Base-by-base conservation (phyloP, 2,888 invertebrate genomes). In the Drosophila meridiana region DNA sequence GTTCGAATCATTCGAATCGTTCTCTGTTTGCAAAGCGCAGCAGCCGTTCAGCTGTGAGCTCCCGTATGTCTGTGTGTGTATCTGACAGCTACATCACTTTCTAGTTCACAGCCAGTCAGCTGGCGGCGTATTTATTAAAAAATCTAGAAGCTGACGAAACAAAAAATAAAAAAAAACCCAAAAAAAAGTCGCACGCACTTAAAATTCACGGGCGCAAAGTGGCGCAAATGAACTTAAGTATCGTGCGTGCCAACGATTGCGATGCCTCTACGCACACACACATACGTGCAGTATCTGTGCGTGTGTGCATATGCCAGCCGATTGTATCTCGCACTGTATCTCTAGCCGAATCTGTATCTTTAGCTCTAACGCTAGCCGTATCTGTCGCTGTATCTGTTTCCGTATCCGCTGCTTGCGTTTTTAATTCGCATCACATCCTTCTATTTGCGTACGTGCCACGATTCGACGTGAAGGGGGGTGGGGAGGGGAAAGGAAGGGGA, bases 351-450 rank as follows among this genome's bases (percentile, higher is more conserved):
- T 30, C 52, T 40, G 34, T 70, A 74, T 53, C 56, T 63, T 30
- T 55, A 57, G 13, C 56, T 65, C 9, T 43, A 48, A 28, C 63
- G 50, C 32, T 68, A 68, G 36, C 73, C 69, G 32, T 59, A 42
- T 38, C 63, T 69, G 28, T 79, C 59, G 26, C 69, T 63, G 45
- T 70, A 38, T 40, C 58, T 50, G 78, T 67, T 58, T 78, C 66
- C 57, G 75, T 53, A 55, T 82, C 72, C 62, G 71, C 53, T 58
- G 80, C 65, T 58, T 69, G 71, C 71, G 52, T 74, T 85, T 89
- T 85, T 87, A 89, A 85, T 85, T 85, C 90, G 84, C 86, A 86
- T 85, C 90, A 85, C 90, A 85, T 85, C 84, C 88, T 82, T 85
- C 77, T 85, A 89, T 85, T 89, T 85, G 90, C 88, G 86, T 89